Conservation (phyloP, 2,888 invertebrate genomes). For the Volucella bombylans region DNA sequence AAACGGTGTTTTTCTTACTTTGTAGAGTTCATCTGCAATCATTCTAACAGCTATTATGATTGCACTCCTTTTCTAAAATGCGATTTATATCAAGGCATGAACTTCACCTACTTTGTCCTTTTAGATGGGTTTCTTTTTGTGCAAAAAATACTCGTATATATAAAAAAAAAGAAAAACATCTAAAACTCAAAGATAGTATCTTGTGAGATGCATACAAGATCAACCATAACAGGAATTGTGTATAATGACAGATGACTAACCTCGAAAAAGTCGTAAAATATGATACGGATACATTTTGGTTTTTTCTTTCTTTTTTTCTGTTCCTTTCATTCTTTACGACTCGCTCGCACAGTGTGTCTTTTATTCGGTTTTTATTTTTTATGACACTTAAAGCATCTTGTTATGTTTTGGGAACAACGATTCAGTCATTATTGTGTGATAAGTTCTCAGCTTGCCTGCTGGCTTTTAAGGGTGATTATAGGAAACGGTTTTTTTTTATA, state of each 20-base stretch:
- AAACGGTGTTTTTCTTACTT: too few relatives aligned
- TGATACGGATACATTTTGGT: constrained; percentile 59
- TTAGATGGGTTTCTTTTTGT: neutral
- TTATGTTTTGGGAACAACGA: constrained; percentile 60
- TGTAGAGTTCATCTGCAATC: too few relatives aligned
- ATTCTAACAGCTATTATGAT: neutral
- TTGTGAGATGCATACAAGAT: constrained; percentile 25
- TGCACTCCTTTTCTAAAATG: neutral
- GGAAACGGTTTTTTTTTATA: constrained; percentile 45
- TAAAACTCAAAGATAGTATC: constrained; percentile 15
- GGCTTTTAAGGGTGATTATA: constrained; percentile 70
- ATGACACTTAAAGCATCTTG: constrained; percentile 75
- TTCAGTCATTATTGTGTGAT: constrained; percentile 71
- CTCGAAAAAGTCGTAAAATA: constrained; percentile 69
- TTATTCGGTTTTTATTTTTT: constrained; percentile 74
- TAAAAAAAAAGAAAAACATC: neutral
- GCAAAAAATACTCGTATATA: constrained; percentile 44
- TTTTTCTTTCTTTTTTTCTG: constrained; percentile 23
- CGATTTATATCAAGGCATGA: neutral
- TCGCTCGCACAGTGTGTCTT: constrained; percentile 43
- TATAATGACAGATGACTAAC: constrained; percentile 71
- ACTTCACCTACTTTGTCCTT: neutral
- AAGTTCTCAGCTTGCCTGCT: constrained; percentile 71
- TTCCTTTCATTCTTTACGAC: constrained; percentile 20
- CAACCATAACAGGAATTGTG: constrained; percentile 53